These are phyloP conservation scores for Lepidurus apus DNA, from an alignment of 1,140 invertebrate species.

Conservation along the genomic window DNA sequence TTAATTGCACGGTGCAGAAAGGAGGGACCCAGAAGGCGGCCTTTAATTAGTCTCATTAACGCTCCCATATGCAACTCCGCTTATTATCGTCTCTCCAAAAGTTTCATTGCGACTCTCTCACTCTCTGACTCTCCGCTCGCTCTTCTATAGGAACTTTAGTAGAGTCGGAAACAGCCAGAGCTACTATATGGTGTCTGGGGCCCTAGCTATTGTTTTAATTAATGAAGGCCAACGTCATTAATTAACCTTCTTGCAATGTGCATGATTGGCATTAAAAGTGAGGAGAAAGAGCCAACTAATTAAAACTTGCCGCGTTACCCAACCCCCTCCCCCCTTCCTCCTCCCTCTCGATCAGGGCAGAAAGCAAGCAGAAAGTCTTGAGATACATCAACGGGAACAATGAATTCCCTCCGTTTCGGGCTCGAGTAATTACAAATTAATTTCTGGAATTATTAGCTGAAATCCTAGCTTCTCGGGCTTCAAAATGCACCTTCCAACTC, in stretches of 20 bases:
- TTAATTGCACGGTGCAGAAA: background rate
- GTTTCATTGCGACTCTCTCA: slow-evolving; percentile 8
- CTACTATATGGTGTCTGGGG: background rate
- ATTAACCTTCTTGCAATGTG: slow-evolving; percentile 22
- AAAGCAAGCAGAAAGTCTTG: background rate
- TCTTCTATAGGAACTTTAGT: background rate
- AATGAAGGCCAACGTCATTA: slow-evolving; percentile 21
- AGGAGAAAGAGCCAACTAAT: slow-evolving; percentile 5
- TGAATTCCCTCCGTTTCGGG: background rate
- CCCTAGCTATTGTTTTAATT: slow-evolving; percentile 16
- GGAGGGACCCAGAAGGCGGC: background rate
- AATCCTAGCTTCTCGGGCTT: too few species aligned
- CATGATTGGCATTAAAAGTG: slow-evolving; percentile 22
- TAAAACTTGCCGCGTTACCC: background rate
- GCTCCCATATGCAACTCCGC: slow-evolving; percentile 16
- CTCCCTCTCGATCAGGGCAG: background rate
- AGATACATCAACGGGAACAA: background rate
- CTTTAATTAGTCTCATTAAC: slow-evolving; percentile 18
- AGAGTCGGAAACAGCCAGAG: background rate
- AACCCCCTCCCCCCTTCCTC: background rate
- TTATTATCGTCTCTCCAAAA: slow-evolving; percentile 9
- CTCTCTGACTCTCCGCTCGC: background rate
- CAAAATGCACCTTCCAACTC: too few species aligned
- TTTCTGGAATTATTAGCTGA: too few species aligned
- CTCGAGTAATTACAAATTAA: background rate